A percentile compares a stretch with the other conserved stretches of the same genome.
phyloP scores from a whole-genome alignment of 2,888 invertebrate species.

The Criorhina ranunculi region DNA sequence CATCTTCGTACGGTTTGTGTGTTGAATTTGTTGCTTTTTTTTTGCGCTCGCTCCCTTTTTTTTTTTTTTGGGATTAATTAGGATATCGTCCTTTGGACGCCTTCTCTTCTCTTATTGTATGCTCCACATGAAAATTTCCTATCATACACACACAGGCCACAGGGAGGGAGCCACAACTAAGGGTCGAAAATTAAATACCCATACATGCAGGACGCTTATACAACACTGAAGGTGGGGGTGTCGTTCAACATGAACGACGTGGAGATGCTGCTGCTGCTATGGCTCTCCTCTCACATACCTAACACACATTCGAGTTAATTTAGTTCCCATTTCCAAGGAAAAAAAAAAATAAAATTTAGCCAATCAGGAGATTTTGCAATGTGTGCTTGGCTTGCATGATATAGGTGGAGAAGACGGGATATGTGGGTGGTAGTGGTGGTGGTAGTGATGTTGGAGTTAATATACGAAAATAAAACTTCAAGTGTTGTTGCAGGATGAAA shows the following conservation, averaged over 20 bases:
- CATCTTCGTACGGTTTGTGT: constrained; percentile 9
- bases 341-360: constrained; percentile 32
- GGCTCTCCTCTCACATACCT: constrained; percentile 46
- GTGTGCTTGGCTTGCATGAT: neutral
- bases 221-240: constrained; percentile 25
- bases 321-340: constrained; percentile 31
- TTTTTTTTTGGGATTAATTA: constrained; percentile 38
- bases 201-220: constrained; percentile 41
- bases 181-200: constrained; percentile 68
- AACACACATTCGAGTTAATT: constrained; percentile 59
- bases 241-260: too few species aligned
- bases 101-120: neutral
- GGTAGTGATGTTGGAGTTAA: constrained; percentile 3
- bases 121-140: too few species aligned
- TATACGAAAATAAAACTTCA: constrained; percentile 6
- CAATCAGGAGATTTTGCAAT: constrained; percentile 64
- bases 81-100: constrained; percentile 28
- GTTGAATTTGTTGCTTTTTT: neutral
- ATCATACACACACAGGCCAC: neutral
- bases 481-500: constrained; percentile 2
- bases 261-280: constrained; percentile 32
- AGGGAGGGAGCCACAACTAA: constrained; percentile 4
- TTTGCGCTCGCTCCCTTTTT: too few species aligned
- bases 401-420: neutral
- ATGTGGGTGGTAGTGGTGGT: constrained; percentile 10